phyloP scores from a whole-genome alignment of 1,140 invertebrate species.

The Odontomachus brunneus region DNA sequence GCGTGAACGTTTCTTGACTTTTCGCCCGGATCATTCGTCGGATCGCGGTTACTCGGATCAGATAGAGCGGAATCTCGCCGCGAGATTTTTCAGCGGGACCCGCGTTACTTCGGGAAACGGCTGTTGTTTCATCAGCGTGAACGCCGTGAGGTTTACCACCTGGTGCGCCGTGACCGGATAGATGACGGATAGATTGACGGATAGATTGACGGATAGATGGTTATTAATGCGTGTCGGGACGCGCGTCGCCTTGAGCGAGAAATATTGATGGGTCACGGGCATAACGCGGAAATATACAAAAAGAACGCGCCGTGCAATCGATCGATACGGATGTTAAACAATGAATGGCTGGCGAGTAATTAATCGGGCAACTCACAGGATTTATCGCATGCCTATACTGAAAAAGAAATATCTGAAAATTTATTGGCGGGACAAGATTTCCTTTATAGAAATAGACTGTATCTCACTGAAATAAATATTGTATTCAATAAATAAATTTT shows the following conservation, averaged over 20 bases:
- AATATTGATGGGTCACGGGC: constrained; percentile 28
- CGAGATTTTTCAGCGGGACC: constrained; percentile 3
- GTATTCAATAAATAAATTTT: no score
- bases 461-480: no score
- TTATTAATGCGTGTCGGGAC: constrained; percentile 50
- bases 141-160: constrained; percentile 26
- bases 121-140: constrained; percentile 11
- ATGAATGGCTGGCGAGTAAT: constrained; percentile 12
- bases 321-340: neutral
- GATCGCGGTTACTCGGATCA: constrained; percentile 38
- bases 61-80: constrained; percentile 17
- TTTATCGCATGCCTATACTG: no score
- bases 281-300: constrained; percentile 11
- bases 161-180: constrained; percentile 3
- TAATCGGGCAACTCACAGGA: neutral
- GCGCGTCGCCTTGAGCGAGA: constrained; percentile 42
- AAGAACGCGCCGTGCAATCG: neutral
- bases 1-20: constrained; percentile 22
- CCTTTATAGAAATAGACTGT: no score
- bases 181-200: constrained; percentile 56
- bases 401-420: no score
- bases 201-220: constrained; percentile 54
- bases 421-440: no score
- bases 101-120: constrained; percentile 35
- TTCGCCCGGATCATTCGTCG: neutral